Evolutionary conservation across 2,797 vertebrate species (phyloP).

Genomic region (Chaenodraco wilsoni): DNA sequence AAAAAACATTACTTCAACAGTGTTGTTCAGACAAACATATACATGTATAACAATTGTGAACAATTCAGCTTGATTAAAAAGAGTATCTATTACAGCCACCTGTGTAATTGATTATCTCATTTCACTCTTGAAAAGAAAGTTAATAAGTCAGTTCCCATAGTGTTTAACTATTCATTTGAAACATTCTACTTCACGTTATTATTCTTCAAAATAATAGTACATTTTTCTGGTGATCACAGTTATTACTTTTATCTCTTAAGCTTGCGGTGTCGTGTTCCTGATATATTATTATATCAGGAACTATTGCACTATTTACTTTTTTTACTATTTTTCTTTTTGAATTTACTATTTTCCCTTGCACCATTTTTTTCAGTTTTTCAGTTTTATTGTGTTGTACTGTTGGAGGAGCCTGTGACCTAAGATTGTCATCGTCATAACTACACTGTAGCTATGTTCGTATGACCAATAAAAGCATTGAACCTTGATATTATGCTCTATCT

Average conservation of each 20-base stretch:
- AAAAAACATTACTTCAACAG: not conserved
- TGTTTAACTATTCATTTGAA: constrained; percentile 3
- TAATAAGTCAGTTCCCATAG: not conserved
- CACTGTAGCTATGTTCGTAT: too few species aligned
- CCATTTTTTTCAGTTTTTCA: too few species aligned
- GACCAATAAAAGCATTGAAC: too few species aligned
- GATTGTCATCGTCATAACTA: too few species aligned
- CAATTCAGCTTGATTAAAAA: not conserved
- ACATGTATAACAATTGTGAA: not conserved
- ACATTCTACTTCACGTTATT: not conserved
- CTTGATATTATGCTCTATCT: not conserved
- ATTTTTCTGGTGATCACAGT: not conserved
- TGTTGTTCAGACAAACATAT: not conserved
- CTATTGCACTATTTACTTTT: too few species aligned
- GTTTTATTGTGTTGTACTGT: too few species aligned
- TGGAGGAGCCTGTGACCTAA: too few species aligned
- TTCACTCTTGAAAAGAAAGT: not conserved
- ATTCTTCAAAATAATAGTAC: not conserved
- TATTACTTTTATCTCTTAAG: not conserved
- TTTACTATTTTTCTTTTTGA: too few species aligned
- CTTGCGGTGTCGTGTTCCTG: not conserved
- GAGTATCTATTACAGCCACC: not conserved
- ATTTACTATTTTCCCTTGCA: too few species aligned
- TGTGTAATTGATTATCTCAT: constrained; percentile 6
- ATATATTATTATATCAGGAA: not conserved